phyloP scores from a whole-genome alignment of 2,888 invertebrate species.

The Caenorhabditis panamensis region DNA sequence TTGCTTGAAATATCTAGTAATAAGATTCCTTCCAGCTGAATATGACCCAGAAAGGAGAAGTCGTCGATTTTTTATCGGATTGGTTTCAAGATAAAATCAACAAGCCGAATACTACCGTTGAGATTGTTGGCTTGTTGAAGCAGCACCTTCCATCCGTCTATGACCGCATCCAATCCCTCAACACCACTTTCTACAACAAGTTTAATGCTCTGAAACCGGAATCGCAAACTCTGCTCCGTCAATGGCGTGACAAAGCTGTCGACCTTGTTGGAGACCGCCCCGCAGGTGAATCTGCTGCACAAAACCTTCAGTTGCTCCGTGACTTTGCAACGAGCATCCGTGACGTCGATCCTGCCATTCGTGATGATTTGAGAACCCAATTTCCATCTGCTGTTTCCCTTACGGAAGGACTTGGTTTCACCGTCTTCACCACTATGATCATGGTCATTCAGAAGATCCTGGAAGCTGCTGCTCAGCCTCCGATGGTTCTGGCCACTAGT shows the following conservation, averaged over 20 bases:
- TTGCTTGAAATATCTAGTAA: conserved; percentile 9
- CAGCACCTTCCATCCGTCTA: conserved; percentile 64
- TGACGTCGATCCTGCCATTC: conserved; percentile 51
- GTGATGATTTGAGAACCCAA: conserved; percentile 63
- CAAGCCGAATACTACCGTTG: conserved; percentile 56
- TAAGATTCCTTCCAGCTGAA: conserved; percentile 52
- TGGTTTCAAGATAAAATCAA: conserved; percentile 66
- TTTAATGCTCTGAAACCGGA: conserved; percentile 66
- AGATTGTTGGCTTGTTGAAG: conserved; percentile 60
- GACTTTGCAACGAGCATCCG: conserved; percentile 64
- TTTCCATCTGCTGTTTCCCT: conserved; percentile 66
- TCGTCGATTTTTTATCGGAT: conserved; percentile 60
- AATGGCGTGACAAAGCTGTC: conserved; percentile 65
- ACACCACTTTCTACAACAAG: conserved; percentile 65
- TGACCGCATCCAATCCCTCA: conserved; percentile 57
- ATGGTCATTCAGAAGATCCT: conserved; percentile 67
- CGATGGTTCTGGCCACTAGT: conserved; percentile 8
- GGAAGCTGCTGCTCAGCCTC: conserved; percentile 50
- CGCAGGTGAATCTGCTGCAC: conserved; percentile 60
- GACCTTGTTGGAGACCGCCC: conserved; percentile 49
- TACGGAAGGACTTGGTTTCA: conserved; percentile 69
- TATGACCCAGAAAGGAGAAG: conserved; percentile 64
- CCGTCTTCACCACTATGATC: conserved; percentile 64
- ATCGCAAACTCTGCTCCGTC: conserved; percentile 58
- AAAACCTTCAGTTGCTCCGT: conserved; percentile 60